Evolutionary conservation across 2,113 vertebrate genomes (phyloP).

Genomic region (Calcarius ornatus): DNA sequence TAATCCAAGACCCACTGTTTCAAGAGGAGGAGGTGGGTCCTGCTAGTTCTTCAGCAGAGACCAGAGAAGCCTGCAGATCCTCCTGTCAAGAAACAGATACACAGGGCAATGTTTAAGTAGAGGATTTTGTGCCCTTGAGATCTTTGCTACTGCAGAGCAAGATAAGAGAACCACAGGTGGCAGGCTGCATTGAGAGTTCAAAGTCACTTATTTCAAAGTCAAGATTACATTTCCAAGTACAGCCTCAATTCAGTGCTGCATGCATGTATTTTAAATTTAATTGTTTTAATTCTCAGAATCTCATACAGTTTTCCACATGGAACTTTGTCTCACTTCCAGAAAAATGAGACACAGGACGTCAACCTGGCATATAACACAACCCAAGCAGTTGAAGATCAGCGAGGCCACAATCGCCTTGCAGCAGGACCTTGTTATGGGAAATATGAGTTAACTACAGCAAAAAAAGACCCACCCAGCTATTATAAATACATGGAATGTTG

Average conservation of each 20-base stretch:
- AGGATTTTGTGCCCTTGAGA: neutral
- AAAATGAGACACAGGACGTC: neutral
- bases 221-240: neutral
- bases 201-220: neutral
- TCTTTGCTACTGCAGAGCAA: neutral
- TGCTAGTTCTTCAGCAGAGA: neutral
- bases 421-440: neutral
- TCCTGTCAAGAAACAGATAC: neutral
- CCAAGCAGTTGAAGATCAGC: neutral
- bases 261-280: neutral
- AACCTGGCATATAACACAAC: neutral
- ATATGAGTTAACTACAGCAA: neutral
- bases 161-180: neutral
- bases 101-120: neutral
- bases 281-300: neutral
- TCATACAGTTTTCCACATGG: neutral
- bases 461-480: neutral
- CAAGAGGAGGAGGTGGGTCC: neutral
- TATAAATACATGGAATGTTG: neutral
- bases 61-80: neutral
- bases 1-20: neutral
- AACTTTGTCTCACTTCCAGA: neutral
- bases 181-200: neutral
- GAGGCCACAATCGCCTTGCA: neutral
- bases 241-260: neutral